Evolutionary conservation across 2,888 invertebrate species (phyloP).

Genomic region (Cenopis cana): DNA sequence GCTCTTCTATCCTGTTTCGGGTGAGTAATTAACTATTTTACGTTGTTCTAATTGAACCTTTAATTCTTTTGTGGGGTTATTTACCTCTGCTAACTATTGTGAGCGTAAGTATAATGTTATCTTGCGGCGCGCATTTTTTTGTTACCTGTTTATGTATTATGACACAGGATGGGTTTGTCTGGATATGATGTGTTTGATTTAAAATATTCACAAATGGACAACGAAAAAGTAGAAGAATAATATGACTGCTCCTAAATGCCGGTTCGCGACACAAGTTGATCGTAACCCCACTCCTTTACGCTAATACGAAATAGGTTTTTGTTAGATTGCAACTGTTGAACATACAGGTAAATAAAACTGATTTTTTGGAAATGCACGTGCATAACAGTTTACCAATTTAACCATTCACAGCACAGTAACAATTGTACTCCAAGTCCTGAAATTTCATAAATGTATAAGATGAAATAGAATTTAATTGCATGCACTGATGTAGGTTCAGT

Average conservation of each 20-base stretch:
- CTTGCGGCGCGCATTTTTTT: constrained; percentile 40
- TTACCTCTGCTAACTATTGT: not conserved
- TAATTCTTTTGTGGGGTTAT: constrained; percentile 23
- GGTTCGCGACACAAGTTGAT: constrained; percentile 5
- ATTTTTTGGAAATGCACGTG: not conserved
- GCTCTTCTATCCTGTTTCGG: constrained; percentile 72
- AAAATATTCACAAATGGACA: constrained; percentile 1
- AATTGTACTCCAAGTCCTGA: not conserved
- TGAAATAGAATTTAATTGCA: not conserved
- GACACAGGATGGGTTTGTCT: constrained; percentile 36
- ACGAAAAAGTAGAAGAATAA: not conserved
- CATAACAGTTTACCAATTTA: not conserved
- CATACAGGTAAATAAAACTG: not conserved
- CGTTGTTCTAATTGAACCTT: constrained; percentile 35
- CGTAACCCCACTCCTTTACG: not conserved
- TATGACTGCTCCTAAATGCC: constrained; percentile 2
- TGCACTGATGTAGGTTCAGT: not conserved
- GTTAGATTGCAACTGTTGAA: not conserved
- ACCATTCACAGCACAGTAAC: not conserved
- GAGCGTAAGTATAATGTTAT: constrained; percentile 11
- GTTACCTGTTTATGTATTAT: constrained; percentile 43
- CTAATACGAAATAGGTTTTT: not conserved
- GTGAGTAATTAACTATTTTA: constrained; percentile 63
- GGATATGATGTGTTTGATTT: constrained; percentile 33
- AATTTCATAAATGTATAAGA: not conserved